phyloP scores from a whole-genome alignment of 2,888 invertebrate species.

The Fragum sueziense region DNA sequence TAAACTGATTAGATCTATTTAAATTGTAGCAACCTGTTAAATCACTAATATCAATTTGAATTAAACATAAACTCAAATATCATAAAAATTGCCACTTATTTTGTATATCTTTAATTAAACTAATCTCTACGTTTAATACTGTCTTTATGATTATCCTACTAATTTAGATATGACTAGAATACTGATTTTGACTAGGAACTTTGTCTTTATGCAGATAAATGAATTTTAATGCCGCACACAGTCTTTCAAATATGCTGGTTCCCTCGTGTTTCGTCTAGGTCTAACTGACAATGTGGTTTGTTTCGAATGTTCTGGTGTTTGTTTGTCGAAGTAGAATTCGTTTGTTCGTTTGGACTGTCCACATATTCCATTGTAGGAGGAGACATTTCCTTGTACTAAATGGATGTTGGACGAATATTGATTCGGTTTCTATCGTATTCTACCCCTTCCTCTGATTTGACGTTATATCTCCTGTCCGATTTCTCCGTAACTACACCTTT shows the following conservation, averaged over 20 bases:
- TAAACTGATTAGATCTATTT: no score
- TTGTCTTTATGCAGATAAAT: background rate
- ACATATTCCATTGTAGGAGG: no score
- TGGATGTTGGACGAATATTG: conserved; percentile 34
- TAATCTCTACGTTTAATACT: background rate
- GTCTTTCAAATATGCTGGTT: conserved; percentile 32
- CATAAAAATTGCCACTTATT: background rate
- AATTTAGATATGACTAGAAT: background rate
- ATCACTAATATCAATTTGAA: conserved; percentile 1
- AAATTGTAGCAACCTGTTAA: background rate
- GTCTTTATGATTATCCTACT: no score
- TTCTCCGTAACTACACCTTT: conserved; percentile 12
- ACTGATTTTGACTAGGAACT: background rate
- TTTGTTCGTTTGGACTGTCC: no score
- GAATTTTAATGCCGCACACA: background rate
- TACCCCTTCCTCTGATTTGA: conserved; percentile 10
- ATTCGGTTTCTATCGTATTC: conserved; percentile 31
- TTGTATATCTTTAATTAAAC: background rate
- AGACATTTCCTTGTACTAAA: conserved; percentile 17
- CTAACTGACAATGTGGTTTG: background rate
- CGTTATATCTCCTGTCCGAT: background rate
- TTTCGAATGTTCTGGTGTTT: background rate
- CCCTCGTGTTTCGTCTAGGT: conserved; percentile 2
- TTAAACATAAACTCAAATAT: background rate
- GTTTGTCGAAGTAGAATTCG: no score